Evolutionary conservation across 1,140 invertebrate species (phyloP).

Genomic region (Himalopsyche phryganea): DNA sequence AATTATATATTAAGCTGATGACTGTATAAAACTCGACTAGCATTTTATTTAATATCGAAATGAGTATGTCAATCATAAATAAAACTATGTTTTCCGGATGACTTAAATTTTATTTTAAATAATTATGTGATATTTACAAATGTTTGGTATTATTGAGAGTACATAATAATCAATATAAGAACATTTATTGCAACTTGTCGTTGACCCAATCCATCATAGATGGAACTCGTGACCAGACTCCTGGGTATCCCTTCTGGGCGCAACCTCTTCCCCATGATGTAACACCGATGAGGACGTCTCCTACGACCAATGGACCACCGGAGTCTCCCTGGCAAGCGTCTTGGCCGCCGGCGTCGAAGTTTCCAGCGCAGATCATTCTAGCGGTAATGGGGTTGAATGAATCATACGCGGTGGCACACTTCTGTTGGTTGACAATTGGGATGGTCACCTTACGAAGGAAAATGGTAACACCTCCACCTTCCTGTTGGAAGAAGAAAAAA

Average conservation of each 20-base stretch:
- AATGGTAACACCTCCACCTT: background rate
- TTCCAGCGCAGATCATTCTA: conserved; percentile 68
- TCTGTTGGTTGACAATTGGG: conserved; percentile 39
- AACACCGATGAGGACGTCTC: conserved; percentile 40
- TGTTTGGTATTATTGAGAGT: too few species aligned
- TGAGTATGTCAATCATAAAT: too few species aligned
- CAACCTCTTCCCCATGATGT: conserved; percentile 52
- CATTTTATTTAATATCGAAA: too few species aligned
- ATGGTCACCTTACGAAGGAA: conserved; percentile 36
- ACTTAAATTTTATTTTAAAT: too few species aligned
- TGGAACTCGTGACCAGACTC: conserved; percentile 53
- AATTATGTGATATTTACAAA: too few species aligned
- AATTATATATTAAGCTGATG: too few species aligned
- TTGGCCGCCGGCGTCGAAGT: conserved; percentile 33
- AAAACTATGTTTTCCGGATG: too few species aligned
- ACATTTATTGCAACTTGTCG: too few species aligned
- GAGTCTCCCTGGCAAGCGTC: conserved; percentile 45
- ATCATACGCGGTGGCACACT: conserved; percentile 39
- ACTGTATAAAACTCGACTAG: too few species aligned
- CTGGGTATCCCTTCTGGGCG: conserved; percentile 46
- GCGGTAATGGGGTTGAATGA: conserved; percentile 46
- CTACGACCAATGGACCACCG: conserved; percentile 42
- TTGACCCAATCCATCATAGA: conserved; percentile 36
- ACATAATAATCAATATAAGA: too few species aligned
- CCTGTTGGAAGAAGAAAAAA: background rate